Base-by-base conservation (phyloP, 2,888 invertebrate genomes). In the Catocala nupta region DNA sequence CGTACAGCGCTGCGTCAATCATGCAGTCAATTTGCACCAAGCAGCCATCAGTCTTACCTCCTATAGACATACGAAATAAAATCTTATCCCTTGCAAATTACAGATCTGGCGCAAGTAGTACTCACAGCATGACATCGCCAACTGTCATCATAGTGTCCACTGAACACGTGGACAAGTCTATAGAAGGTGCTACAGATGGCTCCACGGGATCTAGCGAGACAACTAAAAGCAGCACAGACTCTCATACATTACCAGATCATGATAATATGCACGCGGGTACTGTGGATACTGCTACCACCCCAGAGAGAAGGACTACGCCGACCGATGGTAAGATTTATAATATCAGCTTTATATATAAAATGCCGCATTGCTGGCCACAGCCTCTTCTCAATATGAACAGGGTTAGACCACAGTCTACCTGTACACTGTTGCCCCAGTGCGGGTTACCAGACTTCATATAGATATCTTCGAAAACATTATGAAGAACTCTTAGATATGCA, bases 241-340 rank as follows among this genome's bases (percentile, higher is more conserved):
- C 76, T 0, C 82, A 76, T 0, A 90, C 93, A 0, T 74, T 85
- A 0, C 90, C 86, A 0, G 93, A 93, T 54, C 93, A 92, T 62
- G 93, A 88, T 9, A 91, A 93, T 51, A 91, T 93, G 85, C 92
- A 93, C 53, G 92, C 91, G 2, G 90, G 88, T 0, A 93, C 93
- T 0, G 65, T 85, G 0, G 89, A 87, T 34, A 76, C 80, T 36
- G 87, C 80, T 0, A 87, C 89, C 0, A 81, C 86, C 0, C 85
- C 86, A 0, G 90, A 90, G 1, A 84, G 84, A 39, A 84, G 86
- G 25, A 93, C 93, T 8, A 93, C 93, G 0, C 90, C 90, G 42
- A 90, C 88, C 61, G 91, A 91, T 60, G 92, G 93, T 93, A 67
- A 83, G 72, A 33, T 3, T 39, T 39, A 8, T 7, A 39, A 39